Percentiles rank a stretch among this genome's conserved stretches.
These are phyloP conservation scores for Podarcis muralis DNA, from an alignment of 2,113 vertebrate genomes.

Conservation along the genomic window DNA sequence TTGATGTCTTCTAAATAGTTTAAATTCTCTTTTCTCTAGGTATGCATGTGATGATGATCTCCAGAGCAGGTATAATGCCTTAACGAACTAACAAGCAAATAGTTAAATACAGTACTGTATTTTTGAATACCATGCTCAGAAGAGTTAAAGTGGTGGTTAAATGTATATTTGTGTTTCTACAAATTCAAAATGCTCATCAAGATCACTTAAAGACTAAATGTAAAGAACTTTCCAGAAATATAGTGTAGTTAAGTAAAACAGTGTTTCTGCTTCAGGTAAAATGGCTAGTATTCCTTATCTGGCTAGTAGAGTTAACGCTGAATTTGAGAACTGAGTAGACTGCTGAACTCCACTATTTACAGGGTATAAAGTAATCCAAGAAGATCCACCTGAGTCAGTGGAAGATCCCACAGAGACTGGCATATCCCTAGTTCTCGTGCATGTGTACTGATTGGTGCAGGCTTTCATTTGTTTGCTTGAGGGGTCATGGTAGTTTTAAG, in stretches of 20 bases:
- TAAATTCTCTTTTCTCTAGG: constrained; percentile 67
- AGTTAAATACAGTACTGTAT: not conserved
- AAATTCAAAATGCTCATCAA: not conserved
- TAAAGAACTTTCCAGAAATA: not conserved
- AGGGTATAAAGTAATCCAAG: not conserved
- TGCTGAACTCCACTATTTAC: not conserved
- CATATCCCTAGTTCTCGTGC: not conserved
- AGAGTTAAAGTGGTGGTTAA: not conserved
- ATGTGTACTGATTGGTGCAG: not conserved
- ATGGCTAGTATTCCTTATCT: not conserved
- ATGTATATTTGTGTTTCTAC: not conserved
- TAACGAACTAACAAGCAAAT: not conserved
- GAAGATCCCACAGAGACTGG: not conserved
- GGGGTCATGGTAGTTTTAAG: not conserved
- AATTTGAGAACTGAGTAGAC: not conserved
- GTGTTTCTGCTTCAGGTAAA: not conserved
- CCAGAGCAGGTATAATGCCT: constrained; percentile 76
- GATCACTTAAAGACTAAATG: not conserved
- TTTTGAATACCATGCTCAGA: not conserved
- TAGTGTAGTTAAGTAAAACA: not conserved
- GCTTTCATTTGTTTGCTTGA: not conserved
- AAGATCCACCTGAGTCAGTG: not conserved
- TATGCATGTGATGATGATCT: constrained; percentile 79
- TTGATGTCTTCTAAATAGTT: not conserved
- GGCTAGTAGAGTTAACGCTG: not conserved